These are phyloP conservation scores for Agrotis clavis DNA, from an alignment of 2,888 invertebrate genomes.

Conservation along the genomic window DNA sequence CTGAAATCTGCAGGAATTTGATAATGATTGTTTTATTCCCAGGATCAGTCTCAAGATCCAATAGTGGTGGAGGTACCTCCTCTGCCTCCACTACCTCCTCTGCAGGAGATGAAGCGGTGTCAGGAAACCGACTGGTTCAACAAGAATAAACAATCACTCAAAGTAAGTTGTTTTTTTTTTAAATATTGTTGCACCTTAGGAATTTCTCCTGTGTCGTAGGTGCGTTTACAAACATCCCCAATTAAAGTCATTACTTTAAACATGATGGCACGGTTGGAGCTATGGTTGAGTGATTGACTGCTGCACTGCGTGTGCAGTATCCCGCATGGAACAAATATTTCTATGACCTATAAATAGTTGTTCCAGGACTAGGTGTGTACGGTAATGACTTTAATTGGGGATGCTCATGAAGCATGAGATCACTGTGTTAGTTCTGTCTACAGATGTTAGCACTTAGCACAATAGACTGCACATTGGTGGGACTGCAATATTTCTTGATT, in stretches of 20 bases:
- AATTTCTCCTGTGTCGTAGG: no score
- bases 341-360: no score
- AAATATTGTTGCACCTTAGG: no score
- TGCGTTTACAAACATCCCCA: no score
- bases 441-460: neutral
- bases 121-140: slow-evolving; percentile 81
- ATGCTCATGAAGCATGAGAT: neutral
- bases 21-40: neutral
- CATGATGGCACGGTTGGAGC: no score
- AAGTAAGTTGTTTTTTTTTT: slow-evolving; percentile 66
- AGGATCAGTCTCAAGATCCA: slow-evolving; percentile 79
- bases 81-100: slow-evolving; percentile 79
- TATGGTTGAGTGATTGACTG: no score
- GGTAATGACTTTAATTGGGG: neutral
- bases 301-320: no score
- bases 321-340: no score
- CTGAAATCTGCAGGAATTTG: neutral
- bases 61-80: slow-evolving; percentile 79
- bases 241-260: no score
- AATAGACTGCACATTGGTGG: neutral
- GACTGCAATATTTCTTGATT: neutral
- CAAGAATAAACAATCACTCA: slow-evolving; percentile 78
- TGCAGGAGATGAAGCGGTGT: slow-evolving; percentile 84
- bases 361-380: no score
- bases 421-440: neutral